Evolutionary conservation across 2,888 invertebrate genomes (phyloP).

Genomic region (Adineta ricciae): DNA sequence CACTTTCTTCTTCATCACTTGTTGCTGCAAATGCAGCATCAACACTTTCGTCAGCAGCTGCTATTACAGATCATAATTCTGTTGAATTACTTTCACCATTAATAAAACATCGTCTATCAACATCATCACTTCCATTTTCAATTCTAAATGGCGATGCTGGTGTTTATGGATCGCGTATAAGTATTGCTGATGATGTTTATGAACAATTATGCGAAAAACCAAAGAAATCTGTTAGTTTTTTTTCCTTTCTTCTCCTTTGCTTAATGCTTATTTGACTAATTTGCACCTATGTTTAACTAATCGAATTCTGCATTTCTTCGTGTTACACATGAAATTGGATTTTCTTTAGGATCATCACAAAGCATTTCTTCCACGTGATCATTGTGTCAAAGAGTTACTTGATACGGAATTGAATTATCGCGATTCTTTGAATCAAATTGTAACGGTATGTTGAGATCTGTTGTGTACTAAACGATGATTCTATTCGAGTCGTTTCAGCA

Average conservation of each 20-base stretch:
- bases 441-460: neutral
- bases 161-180: neutral
- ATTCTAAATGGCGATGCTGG: neutral
- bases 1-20: neutral
- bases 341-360: neutral
- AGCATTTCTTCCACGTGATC: conserved; percentile 21
- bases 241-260: neutral
- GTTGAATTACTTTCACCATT: neutral
- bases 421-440: neutral
- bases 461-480: neutral
- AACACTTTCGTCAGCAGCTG: neutral
- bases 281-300: neutral
- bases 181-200: conserved; percentile 8
- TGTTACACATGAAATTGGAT: neutral
- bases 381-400: conserved; percentile 6
- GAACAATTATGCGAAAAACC: conserved; percentile 1
- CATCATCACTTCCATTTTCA: conserved; percentile 16
- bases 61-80: neutral
- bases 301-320: neutral
- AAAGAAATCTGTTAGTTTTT: neutral
- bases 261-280: neutral
- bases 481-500: neutral
- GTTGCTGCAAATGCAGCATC: conserved; percentile 3
- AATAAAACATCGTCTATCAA: neutral
- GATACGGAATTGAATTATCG: conserved; percentile 13